Conservation (phyloP, 2,888 invertebrate genomes). For the Dascillus cervinus region DNA sequence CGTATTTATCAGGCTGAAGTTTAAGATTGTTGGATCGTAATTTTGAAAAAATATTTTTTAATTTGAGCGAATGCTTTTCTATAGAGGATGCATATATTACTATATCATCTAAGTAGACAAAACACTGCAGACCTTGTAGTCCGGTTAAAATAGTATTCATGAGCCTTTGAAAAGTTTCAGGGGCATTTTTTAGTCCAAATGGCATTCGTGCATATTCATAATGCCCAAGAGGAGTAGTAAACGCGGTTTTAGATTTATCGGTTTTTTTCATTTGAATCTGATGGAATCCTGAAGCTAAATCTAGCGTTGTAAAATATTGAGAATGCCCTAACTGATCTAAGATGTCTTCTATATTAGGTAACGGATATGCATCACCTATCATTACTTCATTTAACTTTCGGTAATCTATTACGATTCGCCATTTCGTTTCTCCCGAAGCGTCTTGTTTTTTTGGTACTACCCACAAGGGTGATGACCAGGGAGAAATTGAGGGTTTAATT, state of each 20-base stretch:
- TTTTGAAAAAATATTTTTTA: not conserved
- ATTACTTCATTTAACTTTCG: constrained; percentile 31
- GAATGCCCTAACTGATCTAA: constrained; percentile 26
- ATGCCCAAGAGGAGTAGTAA: constrained; percentile 26
- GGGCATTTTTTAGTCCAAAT: constrained; percentile 34
- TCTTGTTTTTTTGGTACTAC: constrained; percentile 25
- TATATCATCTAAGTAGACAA: constrained; percentile 6
- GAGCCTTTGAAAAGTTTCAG: constrained; percentile 34
- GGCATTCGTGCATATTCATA: constrained; percentile 29
- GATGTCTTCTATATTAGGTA: constrained; percentile 28
- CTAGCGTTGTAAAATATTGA: constrained; percentile 27
- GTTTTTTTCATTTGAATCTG: constrained; percentile 22
- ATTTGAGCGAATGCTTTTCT: constrained; percentile 1
- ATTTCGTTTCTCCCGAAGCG: constrained; percentile 19
- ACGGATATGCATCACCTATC: constrained; percentile 25
- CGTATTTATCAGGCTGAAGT: constrained; percentile 3
- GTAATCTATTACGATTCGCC: constrained; percentile 32
- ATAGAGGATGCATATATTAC: constrained; percentile 3
- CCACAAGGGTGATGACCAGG: constrained; percentile 16
- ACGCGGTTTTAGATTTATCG: constrained; percentile 28
- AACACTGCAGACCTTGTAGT: constrained; percentile 3
- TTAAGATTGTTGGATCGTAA: constrained; percentile 2
- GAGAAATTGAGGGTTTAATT: constrained; percentile 20
- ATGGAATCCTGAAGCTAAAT: constrained; percentile 29
- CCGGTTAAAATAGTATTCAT: constrained; percentile 26